Evolutionary conservation across 2,888 invertebrate genomes (phyloP), one percentile per base, ranked within the genome.

Genomic region (Balanococcus diminutus): DNA sequence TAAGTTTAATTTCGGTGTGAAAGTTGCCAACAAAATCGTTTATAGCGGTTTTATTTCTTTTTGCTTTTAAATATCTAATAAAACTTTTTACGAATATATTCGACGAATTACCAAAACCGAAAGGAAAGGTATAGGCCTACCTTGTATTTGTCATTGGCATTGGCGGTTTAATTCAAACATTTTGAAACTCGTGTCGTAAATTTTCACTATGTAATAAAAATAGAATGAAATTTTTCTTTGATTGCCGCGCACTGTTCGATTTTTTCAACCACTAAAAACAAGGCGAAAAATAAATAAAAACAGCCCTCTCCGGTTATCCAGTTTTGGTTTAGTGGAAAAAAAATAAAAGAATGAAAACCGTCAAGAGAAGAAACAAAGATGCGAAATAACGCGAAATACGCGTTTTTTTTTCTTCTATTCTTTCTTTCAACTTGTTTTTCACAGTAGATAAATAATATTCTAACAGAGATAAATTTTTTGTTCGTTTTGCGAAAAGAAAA

Each of bases 11-110:
- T 67, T 67, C 14, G 61, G 61, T n/a, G 25, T 28, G 61, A 67
- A 67, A 67, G 61, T 67, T 67, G 61, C 61, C 9, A 25, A 67
- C 61, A 67, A 67, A 67, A 25, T 67, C 61, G 61, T 67, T 67
- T 67, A 67, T 67, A 67, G 61, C 61, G 61, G 61, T 67, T 67
- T 67, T 67, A 67, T 67, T 25, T 67, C 28, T 67, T 14, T 67
- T 67, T 14, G 9, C 61, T 67, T 67, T 67, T 67, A 67, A 67
- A 67, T 67, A 67, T 67, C 61, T 67, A 67, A 67, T 67, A 67
- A 67, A 67, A 67, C 61, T 67, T 67, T 51, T 67, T 67, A 67
- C 61, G 61, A 67, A 67, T 67, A 28, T 67, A 28, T 67, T 67
- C 28, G 11, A 3, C 61, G 61, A 67, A 67, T 67, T 67, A 67